Conservation (phyloP, 2,888 invertebrate species). For the Trachelus stipa region DNA sequence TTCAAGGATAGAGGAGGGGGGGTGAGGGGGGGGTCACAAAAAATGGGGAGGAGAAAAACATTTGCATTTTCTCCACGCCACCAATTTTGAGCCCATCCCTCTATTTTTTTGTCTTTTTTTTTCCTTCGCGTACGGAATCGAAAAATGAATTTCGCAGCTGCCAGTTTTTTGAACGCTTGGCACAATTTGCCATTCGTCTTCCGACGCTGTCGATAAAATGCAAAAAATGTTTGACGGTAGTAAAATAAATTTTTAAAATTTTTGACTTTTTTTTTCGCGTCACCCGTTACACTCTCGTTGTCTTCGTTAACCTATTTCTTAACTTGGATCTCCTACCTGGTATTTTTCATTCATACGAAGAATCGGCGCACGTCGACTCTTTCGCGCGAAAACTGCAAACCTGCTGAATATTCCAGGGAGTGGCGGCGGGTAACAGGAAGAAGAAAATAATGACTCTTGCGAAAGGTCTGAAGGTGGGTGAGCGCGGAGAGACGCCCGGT, state of each 20-base stretch:
- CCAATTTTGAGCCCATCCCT: slow-evolving; percentile 22
- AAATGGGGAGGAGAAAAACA: slow-evolving; percentile 32
- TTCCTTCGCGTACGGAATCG: slow-evolving; percentile 35
- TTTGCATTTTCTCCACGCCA: slow-evolving; percentile 51
- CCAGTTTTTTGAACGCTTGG: neutral
- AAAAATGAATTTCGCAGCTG: slow-evolving; percentile 46
- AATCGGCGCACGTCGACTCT: slow-evolving; percentile 35
- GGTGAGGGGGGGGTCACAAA: too few relatives aligned
- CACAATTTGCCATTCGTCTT: neutral
- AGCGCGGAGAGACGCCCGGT: slow-evolving; percentile 19
- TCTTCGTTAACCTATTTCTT: slow-evolving; percentile 24
- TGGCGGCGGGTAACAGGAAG: slow-evolving; percentile 48
- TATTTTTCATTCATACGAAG: slow-evolving; percentile 32
- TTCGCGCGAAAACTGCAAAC: slow-evolving; percentile 44
- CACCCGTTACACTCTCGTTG: slow-evolving; percentile 30
- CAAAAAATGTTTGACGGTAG: too few relatives aligned
- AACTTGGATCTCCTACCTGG: slow-evolving; percentile 14
- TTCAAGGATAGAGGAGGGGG: neutral
- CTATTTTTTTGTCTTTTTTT: neutral
- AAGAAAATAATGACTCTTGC: slow-evolving; percentile 66
- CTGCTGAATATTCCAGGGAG: slow-evolving; percentile 61
- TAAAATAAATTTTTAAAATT: too few relatives aligned
- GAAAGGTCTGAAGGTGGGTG: slow-evolving; percentile 45
- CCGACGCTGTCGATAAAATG: too few relatives aligned
- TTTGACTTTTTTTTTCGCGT: neutral